phyloP scores from a whole-genome alignment of 35 echinoderm and acorn worm genomes.

The Strongylocentrotus purpuratus region DNA sequence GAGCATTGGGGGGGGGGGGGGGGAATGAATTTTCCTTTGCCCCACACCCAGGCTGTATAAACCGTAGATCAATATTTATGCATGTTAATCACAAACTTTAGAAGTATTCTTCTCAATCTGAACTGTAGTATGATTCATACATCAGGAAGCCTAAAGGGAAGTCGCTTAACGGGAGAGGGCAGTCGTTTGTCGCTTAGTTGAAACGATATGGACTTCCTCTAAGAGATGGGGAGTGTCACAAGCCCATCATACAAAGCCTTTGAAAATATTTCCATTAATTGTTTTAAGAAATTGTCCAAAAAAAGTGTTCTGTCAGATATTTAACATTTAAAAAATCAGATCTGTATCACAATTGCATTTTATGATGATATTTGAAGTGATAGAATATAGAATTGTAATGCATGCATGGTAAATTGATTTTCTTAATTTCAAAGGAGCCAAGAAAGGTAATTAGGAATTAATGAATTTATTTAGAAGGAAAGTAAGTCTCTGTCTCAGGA shows the following conservation, averaged over 20 bases:
- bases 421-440: background rate
- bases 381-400: background rate
- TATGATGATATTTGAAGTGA: background rate
- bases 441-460: too few species aligned
- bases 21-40: background rate
- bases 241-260: background rate
- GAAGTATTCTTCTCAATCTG: background rate
- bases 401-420: background rate
- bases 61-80: background rate
- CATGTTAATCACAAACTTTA: background rate
- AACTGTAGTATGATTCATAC: background rate
- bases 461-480: too few species aligned
- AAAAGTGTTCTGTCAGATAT: too few species aligned
- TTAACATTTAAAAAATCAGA: too few species aligned
- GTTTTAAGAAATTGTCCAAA: too few species aligned
- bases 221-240: background rate
- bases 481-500: too few species aligned
- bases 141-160: background rate
- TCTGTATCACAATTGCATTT: background rate
- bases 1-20: too few species aligned
- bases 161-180: background rate
- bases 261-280: too few species aligned
- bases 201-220: background rate
- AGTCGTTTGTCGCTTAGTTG: background rate
- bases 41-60: background rate